These are phyloP conservation scores for Leptura quadrifasciata DNA, from an alignment of 2,888 invertebrate genomes.

Conservation along the genomic window DNA sequence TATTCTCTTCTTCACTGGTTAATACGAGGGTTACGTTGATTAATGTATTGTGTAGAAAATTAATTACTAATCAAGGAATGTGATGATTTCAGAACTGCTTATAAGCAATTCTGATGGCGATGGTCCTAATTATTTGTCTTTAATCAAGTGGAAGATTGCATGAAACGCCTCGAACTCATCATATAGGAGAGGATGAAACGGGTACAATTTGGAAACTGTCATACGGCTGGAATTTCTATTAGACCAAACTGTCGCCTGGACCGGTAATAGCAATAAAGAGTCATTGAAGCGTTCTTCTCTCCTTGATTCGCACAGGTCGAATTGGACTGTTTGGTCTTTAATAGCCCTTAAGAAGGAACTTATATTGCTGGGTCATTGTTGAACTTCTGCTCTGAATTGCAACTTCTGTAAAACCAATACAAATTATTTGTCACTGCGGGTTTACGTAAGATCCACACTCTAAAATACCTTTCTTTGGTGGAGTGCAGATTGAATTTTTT, in stretches of 20 bases:
- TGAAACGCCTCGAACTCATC: neutral
- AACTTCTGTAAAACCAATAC: slow-evolving; percentile 28
- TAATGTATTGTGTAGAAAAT: neutral
- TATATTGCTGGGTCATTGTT: slow-evolving; percentile 30
- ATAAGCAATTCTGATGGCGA: neutral
- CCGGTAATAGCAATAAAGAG: slow-evolving; percentile 33
- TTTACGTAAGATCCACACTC: neutral
- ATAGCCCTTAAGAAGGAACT: slow-evolving; percentile 37
- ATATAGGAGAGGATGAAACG: neutral
- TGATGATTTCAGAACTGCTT: neutral
- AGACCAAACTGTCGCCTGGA: slow-evolving; percentile 31
- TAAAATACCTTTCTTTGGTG: neutral
- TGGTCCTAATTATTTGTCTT: slow-evolving; percentile 17
- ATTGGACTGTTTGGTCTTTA: slow-evolving; percentile 43
- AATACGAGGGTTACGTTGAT: neutral
- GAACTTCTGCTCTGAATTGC: slow-evolving; percentile 21
- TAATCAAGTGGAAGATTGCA: slow-evolving; percentile 9
- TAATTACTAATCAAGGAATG: neutral
- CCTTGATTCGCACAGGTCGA: slow-evolving; percentile 15
- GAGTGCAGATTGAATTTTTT: too few relatives aligned
- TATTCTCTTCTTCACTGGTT: neutral
- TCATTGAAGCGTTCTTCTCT: slow-evolving; percentile 27
- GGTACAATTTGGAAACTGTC: slow-evolving; percentile 1
- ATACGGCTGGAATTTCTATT: slow-evolving; percentile 35
- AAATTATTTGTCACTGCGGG: slow-evolving; percentile 25